A percentile compares a stretch with the other conserved stretches of the same genome.
Conservation (phyloP, 2,797 vertebrate species). For the Esox masquinongy region DNA sequence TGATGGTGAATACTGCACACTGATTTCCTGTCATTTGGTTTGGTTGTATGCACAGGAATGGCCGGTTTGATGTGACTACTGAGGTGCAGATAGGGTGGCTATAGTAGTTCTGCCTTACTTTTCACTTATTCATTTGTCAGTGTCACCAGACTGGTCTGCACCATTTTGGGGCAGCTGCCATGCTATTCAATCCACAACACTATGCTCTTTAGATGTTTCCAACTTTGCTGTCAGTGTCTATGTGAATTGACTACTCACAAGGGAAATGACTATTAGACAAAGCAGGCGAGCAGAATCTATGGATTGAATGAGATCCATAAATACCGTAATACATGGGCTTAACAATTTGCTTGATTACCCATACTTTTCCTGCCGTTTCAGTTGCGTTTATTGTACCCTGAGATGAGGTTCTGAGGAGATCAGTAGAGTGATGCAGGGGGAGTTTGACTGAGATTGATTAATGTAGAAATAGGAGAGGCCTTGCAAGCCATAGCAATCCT, state of each 20-base stretch:
- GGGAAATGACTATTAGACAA: not conserved
- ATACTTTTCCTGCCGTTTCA: not conserved
- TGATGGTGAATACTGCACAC: constrained; percentile 7
- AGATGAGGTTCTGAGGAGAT: not conserved
- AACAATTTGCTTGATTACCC: not conserved
- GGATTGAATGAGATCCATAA: not conserved
- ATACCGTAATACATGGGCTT: not conserved
- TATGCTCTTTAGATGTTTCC: not conserved
- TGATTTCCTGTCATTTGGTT: not conserved
- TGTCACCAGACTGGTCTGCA: not conserved
- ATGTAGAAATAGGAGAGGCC: not conserved
- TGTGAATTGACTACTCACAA: not conserved
- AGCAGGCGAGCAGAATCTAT: not conserved
- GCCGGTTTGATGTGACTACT: constrained; percentile 1
- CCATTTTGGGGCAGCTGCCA: not conserved
- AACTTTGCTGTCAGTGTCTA: not conserved
- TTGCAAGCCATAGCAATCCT: not conserved
- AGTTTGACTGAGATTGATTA: not conserved
- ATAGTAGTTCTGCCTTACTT: constrained; percentile 10
- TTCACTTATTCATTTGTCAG: not conserved
- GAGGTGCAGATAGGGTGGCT: constrained; percentile 12
- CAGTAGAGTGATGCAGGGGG: not conserved
- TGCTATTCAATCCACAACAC: not conserved
- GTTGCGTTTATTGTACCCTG: not conserved
- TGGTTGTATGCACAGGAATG: not conserved